Conservation (phyloP, 2,113 vertebrate genomes). For the Hirundichthys speculiger region DNA sequence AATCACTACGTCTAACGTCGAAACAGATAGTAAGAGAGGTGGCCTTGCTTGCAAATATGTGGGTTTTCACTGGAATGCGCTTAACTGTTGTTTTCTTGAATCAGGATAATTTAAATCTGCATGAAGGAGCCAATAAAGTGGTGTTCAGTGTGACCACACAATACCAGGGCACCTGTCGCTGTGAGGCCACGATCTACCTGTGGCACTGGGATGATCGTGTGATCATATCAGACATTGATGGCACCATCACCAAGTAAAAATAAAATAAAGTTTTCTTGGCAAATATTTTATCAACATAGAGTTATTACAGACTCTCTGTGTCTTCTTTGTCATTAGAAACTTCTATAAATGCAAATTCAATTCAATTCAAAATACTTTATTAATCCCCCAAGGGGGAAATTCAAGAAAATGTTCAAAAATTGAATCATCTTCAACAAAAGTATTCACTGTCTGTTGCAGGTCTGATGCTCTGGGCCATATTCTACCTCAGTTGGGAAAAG, state of each 20-base stretch:
- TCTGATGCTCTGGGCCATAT: conserved; percentile 95
- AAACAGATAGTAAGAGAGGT: conserved; percentile 86
- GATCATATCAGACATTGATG: conserved; percentile 95
- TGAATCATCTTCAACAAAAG: not conserved
- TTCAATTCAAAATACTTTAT: too few relatives aligned
- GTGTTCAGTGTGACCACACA: conserved; percentile 95
- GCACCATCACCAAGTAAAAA: conserved; percentile 94
- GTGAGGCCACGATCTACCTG: conserved; percentile 92
- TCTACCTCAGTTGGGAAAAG: conserved; percentile 93
- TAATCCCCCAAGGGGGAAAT: too few relatives aligned
- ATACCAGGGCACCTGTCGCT: conserved; percentile 95
- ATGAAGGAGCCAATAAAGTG: conserved; percentile 90
- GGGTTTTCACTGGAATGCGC: not conserved
- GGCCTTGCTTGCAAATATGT: not conserved
- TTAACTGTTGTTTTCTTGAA: not conserved
- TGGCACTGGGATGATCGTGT: conserved; percentile 95
- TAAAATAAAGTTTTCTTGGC: not conserved
- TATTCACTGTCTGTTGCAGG: conserved; percentile 69
- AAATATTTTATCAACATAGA: not conserved
- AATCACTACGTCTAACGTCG: conserved; percentile 90
- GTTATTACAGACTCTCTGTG: too few relatives aligned
- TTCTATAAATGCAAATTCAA: not conserved
- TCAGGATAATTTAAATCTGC: conserved; percentile 87
- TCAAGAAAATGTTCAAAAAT: too few relatives aligned
- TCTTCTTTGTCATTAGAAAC: not conserved